phyloP scores from a whole-genome alignment of 2,888 invertebrate genomes.

The Parnassius smintheus region DNA sequence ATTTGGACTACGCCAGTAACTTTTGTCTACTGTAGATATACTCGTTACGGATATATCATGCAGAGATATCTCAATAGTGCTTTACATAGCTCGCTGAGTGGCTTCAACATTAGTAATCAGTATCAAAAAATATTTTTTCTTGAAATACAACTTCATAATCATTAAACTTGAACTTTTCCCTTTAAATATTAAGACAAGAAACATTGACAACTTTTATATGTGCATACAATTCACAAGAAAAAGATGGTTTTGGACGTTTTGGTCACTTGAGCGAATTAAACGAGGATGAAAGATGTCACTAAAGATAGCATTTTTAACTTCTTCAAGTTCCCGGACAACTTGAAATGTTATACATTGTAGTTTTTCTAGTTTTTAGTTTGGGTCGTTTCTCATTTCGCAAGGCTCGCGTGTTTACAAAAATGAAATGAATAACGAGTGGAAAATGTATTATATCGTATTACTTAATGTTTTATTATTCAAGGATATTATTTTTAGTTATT shows the following conservation, averaged over 20 bases:
- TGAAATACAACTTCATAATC: conserved; percentile 14
- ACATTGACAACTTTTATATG: conserved; percentile 5
- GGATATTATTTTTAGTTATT: too few relatives aligned
- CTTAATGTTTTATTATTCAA: too few relatives aligned
- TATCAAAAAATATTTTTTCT: conserved; percentile 3
- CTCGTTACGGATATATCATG: too few relatives aligned
- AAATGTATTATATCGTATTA: too few relatives aligned
- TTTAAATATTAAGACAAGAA: conserved; percentile 10
- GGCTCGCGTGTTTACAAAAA: neutral
- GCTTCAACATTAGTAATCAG: too few relatives aligned
- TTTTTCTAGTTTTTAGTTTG: conserved; percentile 3
- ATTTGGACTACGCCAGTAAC: too few relatives aligned
- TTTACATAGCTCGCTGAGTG: too few relatives aligned
- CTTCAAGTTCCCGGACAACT: conserved; percentile 16
- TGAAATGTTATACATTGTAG: conserved; percentile 13
- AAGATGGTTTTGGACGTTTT: conserved; percentile 8
- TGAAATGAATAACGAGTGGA: neutral
- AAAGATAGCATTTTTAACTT: conserved; percentile 20
- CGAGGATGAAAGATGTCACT: conserved; percentile 22
- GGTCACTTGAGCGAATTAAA: conserved; percentile 11
- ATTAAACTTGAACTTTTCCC: conserved; percentile 24
- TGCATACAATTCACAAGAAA: conserved; percentile 13
- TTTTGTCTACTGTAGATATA: too few relatives aligned
- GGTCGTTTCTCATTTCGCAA: neutral
- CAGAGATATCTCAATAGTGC: too few relatives aligned